Evolutionary conservation across 2,888 invertebrate species (phyloP), one percentile per base, ranked within the genome.

Genomic region (Antheraea assamensis): DNA sequence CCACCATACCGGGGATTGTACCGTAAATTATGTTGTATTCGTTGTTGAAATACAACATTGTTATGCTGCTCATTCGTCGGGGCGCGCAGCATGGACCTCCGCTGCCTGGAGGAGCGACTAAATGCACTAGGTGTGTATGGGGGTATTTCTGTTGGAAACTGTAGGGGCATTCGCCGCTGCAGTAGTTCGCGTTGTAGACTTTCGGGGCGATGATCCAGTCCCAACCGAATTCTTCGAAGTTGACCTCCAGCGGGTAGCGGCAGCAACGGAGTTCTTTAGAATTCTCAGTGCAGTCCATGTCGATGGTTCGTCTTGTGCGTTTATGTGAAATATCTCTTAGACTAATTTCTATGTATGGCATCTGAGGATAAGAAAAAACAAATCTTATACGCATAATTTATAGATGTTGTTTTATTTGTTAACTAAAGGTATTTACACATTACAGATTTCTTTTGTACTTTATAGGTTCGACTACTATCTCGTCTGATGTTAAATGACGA

Each of bases 151-250:
- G 98, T 76, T 98, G 93, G 87, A 98, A 98, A 72, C 98, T 97
- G 91, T 97, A 97, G 0, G 97, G 97, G 90, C 99, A 99, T 83
- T 99, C 98, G 13, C 99, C 99, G 73, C 98, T 97, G 94, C 99
- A 99, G 94, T 99, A 99, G 93, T 98, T 98, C 13, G 99, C 99
- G 85, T 98, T 97, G 94, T 99, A 99, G 76, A 96, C 96, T 84
- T 98, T 98, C 0, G 99, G 99, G 0, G 99, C 99, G 75, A 99
- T 98, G 83, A 99, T 98, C 97, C 99, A 99, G 87, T 99, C 98
- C 98, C 99, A 99, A 42, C 99, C 99, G 87, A 99, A 98, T 85
- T 97, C 97, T 81, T 98, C 97, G 89, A 99, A 99, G 94, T 99
- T 98, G 24, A 99, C 98, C 21, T 97, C 97, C 68, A 99, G 95